Percentiles rank a stretch among this genome's conserved stretches.
phyloP scores from a whole-genome alignment of 2,888 invertebrate genomes.

The Polietes domitor region DNA sequence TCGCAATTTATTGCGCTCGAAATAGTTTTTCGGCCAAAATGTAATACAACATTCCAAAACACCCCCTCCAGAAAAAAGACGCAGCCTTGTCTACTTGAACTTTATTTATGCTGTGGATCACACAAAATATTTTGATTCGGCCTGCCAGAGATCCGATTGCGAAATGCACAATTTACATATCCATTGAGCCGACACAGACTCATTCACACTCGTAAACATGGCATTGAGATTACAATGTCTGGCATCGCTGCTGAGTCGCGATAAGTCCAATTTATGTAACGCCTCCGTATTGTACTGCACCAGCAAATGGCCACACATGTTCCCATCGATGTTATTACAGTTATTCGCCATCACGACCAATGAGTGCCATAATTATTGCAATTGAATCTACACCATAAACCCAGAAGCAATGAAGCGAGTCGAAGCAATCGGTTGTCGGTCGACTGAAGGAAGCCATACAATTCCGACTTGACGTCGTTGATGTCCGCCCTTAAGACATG shows the following conservation, averaged over 20 bases:
- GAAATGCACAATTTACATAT: not conserved
- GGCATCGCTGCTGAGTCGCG: not conserved
- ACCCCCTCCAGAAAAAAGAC: not conserved
- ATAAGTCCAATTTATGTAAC: not conserved
- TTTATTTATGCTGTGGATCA: not conserved
- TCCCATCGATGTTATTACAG: not conserved
- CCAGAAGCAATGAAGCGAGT: not conserved
- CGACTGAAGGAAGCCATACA: slow-evolving; percentile 54
- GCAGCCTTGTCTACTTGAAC: not conserved
- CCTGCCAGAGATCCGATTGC: not conserved
- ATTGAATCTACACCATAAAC: slow-evolving; percentile 28
- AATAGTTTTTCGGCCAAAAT: slow-evolving; percentile 54
- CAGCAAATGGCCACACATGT: not conserved
- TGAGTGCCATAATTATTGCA: slow-evolving; percentile 31
- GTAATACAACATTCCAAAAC: slow-evolving; percentile 28
- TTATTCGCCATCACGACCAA: slow-evolving; percentile 11
- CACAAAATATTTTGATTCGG: not conserved
- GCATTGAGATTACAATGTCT: not conserved
- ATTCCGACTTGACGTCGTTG: slow-evolving; percentile 51
- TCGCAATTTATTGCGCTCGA: slow-evolving; percentile 51
- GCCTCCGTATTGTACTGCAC: not conserved
- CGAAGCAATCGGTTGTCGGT: no score
- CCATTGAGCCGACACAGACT: not conserved
- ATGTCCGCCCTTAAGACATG: slow-evolving; percentile 74
- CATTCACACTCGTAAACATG: no score